Evolutionary conservation across 2,113 vertebrate genomes (phyloP), one percentile per base, ranked within the genome.

Genomic region (Glaucidium brasilianum): DNA sequence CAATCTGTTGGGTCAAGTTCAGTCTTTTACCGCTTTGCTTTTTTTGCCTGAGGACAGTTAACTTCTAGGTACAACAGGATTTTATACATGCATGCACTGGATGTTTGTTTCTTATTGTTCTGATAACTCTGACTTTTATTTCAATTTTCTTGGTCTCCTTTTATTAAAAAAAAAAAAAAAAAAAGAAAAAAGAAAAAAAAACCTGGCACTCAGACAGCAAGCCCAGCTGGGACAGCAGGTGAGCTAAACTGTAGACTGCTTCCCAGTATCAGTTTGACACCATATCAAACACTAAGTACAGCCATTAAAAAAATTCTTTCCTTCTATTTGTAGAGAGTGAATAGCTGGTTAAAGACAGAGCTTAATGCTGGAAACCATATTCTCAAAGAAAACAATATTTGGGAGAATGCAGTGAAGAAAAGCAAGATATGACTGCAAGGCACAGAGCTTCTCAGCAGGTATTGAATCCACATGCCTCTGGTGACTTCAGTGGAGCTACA

Each of bases 211-310:
- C 1, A 12, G 39, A 72, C 69, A 94, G 85, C 29, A 76, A 77
- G 45, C 39, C 72, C 94, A 95, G 72, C 93, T 97, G 92, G 85
- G 94, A 84, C 66, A 95, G 85, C 96, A 97, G 94, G 96, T 97
- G 95, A 96, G 76, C 72, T 92, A 87, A 94, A 92, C 81, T 71
- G n/a, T 55, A 94, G 56, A 41, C 58, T 94, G 93, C 81, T 91
- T 88, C 86, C 49, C 66, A 72, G 25, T 85, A 90, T 94, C 89
- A 81, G 2, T 93, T 93, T 94, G 90, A 97, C 92, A 95, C 49
- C 18, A 26, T 94, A 90, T 94, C 91, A 97, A 95, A 97, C 64
- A 68, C 67, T 87, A 96, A 96, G 69, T 85, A 63, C 32, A 94
- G 75, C 47, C 11, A 93, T 95, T 96, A 45, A 23, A 96, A 90